These are phyloP conservation scores for Sciurus carolinensis DNA, from an alignment of 2,797 vertebrate species.

Conservation along the genomic window DNA sequence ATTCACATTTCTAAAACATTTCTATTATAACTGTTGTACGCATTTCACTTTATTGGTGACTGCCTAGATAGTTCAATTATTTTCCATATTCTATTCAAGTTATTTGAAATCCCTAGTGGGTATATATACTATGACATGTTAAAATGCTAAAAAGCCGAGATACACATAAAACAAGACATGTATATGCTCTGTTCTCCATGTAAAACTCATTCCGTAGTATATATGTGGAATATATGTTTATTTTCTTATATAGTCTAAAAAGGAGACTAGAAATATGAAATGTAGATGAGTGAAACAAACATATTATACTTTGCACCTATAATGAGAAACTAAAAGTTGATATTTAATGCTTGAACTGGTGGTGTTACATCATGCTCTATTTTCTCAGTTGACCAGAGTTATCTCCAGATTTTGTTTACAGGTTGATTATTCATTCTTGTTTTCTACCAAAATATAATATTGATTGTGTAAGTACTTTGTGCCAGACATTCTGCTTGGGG, in stretches of 20 bases:
- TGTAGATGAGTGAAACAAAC: background rate
- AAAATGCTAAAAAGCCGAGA: background rate
- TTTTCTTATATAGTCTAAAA: background rate
- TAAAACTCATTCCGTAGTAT: background rate
- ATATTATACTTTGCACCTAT: background rate
- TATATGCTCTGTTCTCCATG: background rate
- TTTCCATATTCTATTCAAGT: background rate
- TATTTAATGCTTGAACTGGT: background rate
- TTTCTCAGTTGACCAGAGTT: background rate
- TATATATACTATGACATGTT: background rate
- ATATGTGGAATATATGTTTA: background rate
- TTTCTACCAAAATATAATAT: background rate
- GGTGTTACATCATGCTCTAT: background rate
- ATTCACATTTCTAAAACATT: background rate
- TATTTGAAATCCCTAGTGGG: slow-evolving; percentile 33
- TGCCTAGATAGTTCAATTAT: slow-evolving; percentile 51
- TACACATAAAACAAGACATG: background rate
- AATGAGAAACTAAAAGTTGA: slow-evolving; percentile 24
- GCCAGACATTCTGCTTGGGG: background rate
- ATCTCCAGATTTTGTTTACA: slow-evolving; percentile 12
- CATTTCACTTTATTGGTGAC: background rate
- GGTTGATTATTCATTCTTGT: background rate
- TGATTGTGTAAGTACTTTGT: background rate
- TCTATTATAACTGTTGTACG: slow-evolving; percentile 31
- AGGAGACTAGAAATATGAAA: background rate